A percentile compares a stretch with the other conserved stretches of the same genome.
Conservation (phyloP, 2,888 invertebrate species). For the Octonoba sinensis region DNA sequence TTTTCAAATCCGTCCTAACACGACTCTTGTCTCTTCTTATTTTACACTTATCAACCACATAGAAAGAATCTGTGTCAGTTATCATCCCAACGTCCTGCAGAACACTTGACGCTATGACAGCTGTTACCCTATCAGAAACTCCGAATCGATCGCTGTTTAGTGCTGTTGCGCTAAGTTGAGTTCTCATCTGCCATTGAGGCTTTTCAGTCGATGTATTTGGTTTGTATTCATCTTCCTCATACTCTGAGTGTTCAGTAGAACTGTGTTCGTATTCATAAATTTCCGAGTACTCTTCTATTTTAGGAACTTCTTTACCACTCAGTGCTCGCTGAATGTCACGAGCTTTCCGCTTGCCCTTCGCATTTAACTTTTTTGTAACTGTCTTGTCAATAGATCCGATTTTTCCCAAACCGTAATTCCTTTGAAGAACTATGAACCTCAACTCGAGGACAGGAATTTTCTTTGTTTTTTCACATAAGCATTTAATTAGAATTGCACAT, state of each 20-base stretch:
- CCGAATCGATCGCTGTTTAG: neutral
- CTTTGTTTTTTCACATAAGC: neutral
- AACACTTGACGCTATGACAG: slow-evolving; percentile 10
- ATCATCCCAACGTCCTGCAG: neutral
- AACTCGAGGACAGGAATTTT: neutral
- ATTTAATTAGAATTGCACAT: slow-evolving; percentile 6
- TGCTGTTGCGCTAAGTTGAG: neutral
- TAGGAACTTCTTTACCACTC: no score
- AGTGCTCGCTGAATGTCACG: neutral
- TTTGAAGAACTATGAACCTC: slow-evolving; percentile 14
- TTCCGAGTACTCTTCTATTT: slow-evolving; percentile 5
- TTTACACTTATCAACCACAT: slow-evolving; percentile 12
- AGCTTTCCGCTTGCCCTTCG: neutral
- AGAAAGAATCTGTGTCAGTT: slow-evolving; percentile 10
- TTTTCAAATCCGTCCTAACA: slow-evolving; percentile 8
- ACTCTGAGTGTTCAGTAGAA: slow-evolving; percentile 3
- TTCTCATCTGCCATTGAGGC: slow-evolving; percentile 13
- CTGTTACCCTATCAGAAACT: slow-evolving; percentile 8
- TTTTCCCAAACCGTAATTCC: slow-evolving; percentile 7
- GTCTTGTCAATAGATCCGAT: slow-evolving; percentile 9
- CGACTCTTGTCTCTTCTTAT: neutral
- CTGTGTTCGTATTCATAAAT: slow-evolving; percentile 8
- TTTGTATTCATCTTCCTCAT: slow-evolving; percentile 16
- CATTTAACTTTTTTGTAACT: slow-evolving; percentile 5
- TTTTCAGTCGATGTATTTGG: slow-evolving; percentile 26